A percentile compares a stretch with the other conserved stretches of the same genome.
Evolutionary conservation across 2,888 invertebrate species (phyloP).

Genomic region (Epirrita christyi): DNA sequence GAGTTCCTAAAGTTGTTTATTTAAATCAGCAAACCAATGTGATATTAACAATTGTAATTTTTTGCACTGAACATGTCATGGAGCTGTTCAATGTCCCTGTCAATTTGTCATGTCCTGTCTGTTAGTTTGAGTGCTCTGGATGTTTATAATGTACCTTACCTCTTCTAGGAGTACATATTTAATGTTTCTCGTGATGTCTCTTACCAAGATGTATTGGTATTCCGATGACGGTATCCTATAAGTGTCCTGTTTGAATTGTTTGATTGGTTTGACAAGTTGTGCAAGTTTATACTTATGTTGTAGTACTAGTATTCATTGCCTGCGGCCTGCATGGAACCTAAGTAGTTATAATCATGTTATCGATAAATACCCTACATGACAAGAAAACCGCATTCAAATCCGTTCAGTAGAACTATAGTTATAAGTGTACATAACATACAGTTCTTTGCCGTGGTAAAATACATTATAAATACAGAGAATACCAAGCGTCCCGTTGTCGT

Average conservation of each 20-base stretch:
- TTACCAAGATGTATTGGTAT: background rate
- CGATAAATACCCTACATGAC: too few species aligned
- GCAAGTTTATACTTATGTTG: too few species aligned
- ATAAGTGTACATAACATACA: slow-evolving; percentile 4
- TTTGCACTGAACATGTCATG: slow-evolving; percentile 25
- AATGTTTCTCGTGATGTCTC: slow-evolving; percentile 11
- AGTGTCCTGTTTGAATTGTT: slow-evolving; percentile 18
- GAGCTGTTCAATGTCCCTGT: slow-evolving; percentile 29
- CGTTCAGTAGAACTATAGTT: too few species aligned
- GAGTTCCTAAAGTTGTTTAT: slow-evolving; percentile 3
- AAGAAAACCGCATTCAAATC: too few species aligned
- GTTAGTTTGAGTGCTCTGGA: slow-evolving; percentile 29
- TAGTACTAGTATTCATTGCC: too few species aligned
- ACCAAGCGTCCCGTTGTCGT: too few species aligned
- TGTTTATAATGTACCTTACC: background rate
- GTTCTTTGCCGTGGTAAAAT: too few species aligned
- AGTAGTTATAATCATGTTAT: too few species aligned
- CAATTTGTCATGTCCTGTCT: slow-evolving; percentile 32
- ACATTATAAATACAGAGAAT: too few species aligned
- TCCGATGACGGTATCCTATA: slow-evolving; percentile 17
- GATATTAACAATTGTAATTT: background rate
- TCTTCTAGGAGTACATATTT: background rate
- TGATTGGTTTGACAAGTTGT: background rate
- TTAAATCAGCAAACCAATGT: background rate
- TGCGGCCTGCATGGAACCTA: too few species aligned